Evolutionary conservation across 2,888 invertebrate genomes (phyloP), one percentile per base, ranked within the genome.

Genomic region (Drosophila trichaetosa): DNA sequence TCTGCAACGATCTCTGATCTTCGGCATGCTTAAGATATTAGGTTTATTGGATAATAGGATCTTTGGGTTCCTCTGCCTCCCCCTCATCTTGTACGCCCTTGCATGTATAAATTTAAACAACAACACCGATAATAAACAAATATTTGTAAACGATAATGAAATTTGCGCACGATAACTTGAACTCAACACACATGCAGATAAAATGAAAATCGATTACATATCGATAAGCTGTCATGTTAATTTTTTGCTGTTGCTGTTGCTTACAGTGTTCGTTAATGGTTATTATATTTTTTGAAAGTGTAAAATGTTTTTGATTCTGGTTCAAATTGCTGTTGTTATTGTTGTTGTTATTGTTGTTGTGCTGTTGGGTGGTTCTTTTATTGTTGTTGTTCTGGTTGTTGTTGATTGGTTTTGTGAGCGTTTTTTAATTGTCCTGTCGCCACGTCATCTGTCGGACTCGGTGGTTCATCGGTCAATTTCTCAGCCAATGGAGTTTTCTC

Each of bases 401-500:
- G 57, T 75, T 85, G 71, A 53, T 75, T 83, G 73, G 63, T 61
- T 49, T 69, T 69, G 72, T 64, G 27, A 65, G 62, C 63, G 69
- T 70, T 75, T 46, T 61, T 70, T 80, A 87, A 87, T 80, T 87
- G 86, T 79, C 69, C 80, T 76, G 78, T 83, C 76, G 74, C 83
- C 79, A 79, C 82, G 76, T 86, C 79, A 82, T 79, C 81, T 71
- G 72, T 71, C 62, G 88, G 83, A 84, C 79, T 86, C 69, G 59
- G 79, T 79, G 82, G 89, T 48, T 73, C 66, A 73, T 81, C 74
- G 83, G 85, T 78, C 84, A 83, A 87, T 83, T 83, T 87, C 69
- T 85, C 76, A 79, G 83, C 84, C 87, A 84, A 86, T 87, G 81
- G 79, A 66, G 88, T 87, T 80, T 88, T 84, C 89, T 84, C 84